Conservation (phyloP, 2,797 vertebrate genomes). For the Lepus townsendii region DNA sequence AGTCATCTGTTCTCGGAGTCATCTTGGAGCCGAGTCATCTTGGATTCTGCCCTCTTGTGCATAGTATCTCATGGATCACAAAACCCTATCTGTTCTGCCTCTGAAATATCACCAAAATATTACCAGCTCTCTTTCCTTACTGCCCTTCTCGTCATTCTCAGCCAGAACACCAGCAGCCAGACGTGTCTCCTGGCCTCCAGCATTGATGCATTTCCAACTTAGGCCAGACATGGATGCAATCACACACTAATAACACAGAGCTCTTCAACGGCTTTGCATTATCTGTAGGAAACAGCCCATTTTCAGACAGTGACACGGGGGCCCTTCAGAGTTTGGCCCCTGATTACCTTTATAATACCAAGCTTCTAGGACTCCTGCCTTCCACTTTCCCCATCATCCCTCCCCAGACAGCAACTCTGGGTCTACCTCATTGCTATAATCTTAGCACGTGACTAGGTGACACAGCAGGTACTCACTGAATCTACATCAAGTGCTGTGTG, state of each 20-base stretch:
- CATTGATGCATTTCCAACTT: background rate
- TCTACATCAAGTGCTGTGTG: background rate
- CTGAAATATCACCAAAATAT: conserved; percentile 27
- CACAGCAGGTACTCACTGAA: background rate
- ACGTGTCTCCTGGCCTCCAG: background rate
- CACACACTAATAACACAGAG: background rate
- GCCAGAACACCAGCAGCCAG: background rate
- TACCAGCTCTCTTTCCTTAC: background rate
- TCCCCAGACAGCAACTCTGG: background rate
- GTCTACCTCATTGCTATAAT: background rate
- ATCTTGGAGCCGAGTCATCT: conserved; percentile 83
- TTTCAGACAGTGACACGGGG: background rate
- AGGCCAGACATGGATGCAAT: background rate
- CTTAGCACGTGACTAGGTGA: background rate
- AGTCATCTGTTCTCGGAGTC: conserved; percentile 80
- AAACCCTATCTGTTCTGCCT: conserved; percentile 42
- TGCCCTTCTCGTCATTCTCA: background rate
- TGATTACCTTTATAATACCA: background rate
- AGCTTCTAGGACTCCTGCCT: background rate
- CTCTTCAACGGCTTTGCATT: background rate
- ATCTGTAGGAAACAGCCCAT: conserved; percentile 11
- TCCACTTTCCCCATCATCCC: background rate
- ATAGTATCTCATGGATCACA: conserved; percentile 46
- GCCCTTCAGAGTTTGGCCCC: background rate
- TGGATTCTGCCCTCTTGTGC: conserved; percentile 58